Conservation (phyloP, 2,797 vertebrate species). For the Halcyon leucocephala region DNA sequence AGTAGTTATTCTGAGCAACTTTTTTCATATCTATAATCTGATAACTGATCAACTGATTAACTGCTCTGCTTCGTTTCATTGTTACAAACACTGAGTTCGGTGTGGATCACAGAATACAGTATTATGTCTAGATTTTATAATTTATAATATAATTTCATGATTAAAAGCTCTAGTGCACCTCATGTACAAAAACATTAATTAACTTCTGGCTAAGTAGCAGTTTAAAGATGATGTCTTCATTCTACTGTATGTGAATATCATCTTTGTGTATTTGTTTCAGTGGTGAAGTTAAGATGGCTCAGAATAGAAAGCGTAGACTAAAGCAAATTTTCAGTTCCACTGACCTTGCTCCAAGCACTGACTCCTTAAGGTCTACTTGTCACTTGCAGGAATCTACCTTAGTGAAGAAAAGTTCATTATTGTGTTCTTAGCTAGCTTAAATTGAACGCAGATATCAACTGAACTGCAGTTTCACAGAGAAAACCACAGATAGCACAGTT, state of each 20-base stretch:
- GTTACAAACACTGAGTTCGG: background rate
- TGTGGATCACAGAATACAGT: background rate
- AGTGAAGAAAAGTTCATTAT: background rate
- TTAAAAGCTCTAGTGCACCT: background rate
- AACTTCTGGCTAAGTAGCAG: background rate
- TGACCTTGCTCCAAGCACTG: background rate
- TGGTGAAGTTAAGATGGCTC: background rate
- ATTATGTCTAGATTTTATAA: background rate
- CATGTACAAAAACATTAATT: background rate
- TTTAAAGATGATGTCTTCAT: background rate
- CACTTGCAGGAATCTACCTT: background rate
- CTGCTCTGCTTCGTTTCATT: background rate
- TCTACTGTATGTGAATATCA: background rate
- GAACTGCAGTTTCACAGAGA: background rate
- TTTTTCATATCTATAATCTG: background rate
- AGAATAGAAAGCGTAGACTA: background rate
- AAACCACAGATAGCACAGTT: background rate
- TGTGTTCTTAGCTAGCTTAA: background rate
- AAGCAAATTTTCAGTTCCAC: background rate
- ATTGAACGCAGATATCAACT: background rate
- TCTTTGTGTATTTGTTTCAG: background rate
- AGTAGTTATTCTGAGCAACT: background rate
- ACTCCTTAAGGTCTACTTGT: background rate
- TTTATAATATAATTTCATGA: background rate
- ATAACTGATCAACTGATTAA: background rate